A percentile compares a stretch with the other conserved stretches of the same genome.
phyloP scores from a whole-genome alignment of 2,113 vertebrate species.

The Gymnobelideus leadbeateri region DNA sequence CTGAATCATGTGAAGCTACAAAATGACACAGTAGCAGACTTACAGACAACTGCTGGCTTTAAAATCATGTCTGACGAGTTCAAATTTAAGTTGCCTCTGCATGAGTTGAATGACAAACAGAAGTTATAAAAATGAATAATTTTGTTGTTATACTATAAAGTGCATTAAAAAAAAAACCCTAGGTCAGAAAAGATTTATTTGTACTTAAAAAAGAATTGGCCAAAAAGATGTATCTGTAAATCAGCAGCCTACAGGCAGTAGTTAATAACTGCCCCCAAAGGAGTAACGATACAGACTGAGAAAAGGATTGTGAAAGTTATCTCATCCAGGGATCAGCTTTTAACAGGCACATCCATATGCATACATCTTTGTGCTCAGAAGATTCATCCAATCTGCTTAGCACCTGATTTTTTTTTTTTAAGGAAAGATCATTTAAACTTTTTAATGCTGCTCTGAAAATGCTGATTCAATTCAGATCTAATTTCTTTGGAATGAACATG shows the following conservation, averaged over 20 bases:
- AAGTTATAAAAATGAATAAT: too few relatives aligned
- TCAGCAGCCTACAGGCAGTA: neutral
- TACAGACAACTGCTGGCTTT: too few relatives aligned
- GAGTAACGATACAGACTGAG: neutral
- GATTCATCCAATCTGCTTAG: neutral
- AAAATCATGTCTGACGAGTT: too few relatives aligned
- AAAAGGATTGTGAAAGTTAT: constrained; percentile 18
- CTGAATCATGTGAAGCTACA: too few relatives aligned
- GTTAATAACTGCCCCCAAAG: neutral
- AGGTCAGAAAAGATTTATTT: neutral
- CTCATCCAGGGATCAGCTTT: neutral
- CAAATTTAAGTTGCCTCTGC: too few relatives aligned
- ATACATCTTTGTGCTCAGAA: neutral
- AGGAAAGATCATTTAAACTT: neutral
- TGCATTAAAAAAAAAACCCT: neutral
- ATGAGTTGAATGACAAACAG: too few relatives aligned
- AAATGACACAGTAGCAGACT: too few relatives aligned
- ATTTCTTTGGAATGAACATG: neutral
- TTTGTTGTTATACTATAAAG: neutral
- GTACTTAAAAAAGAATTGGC: neutral
- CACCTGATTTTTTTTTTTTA: neutral
- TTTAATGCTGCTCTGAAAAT: constrained; percentile 10
- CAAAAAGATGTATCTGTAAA: constrained; percentile 28
- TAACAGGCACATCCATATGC: neutral
- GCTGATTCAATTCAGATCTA: neutral